Evolutionary conservation across 1,140 invertebrate genomes (phyloP), one percentile per base, ranked within the genome.

Genomic region (Augochlora pura): DNA sequence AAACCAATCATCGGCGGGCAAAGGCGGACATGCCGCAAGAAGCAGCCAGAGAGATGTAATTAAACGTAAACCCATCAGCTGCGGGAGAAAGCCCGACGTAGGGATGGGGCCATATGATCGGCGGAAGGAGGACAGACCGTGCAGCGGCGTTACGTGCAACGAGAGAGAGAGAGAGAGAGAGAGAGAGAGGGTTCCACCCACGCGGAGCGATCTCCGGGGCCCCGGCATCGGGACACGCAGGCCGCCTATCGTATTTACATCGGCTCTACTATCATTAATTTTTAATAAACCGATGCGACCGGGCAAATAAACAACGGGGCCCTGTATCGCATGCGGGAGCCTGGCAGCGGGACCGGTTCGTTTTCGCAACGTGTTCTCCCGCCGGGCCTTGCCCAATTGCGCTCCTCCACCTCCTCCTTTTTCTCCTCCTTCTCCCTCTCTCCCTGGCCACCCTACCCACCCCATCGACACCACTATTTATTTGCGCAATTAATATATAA

Each of bases 401-500:
- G 42, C 38, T 14, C 8, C 42, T 0, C 38, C 21, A 9, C 1
- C 23, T 46, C 18, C 25, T 46, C 32, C 23, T 49, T 16, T 2
- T 39, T 39, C 18, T 21, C 9, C 38, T 16, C 18, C 57, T 59
- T 49, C 46, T 42, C 52, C 38, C 25, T 7, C 2, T 42, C 39
- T 7, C 39, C 7, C 63, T 73, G 27, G 27, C 66, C 27, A 25
- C 57, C 18, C 18, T 54, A 21, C 63, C 39, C 69, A 9, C 16
- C 32, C 39, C 42, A 27, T 46, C 52, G 52, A 7, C 39, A 64
- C 62, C 85, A 86, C 89, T 91, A 92, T 93, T 92, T 93, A 93
- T 92, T 92, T 87, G 86, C 83, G 83, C 91, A 92, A 93, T 93
- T 93, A 92, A 93, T 92, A 91, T 90, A 93, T 92, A 92, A 92